These are phyloP conservation scores for Leptopilina boulardi DNA, from an alignment of 1,140 invertebrate species.

Conservation along the genomic window DNA sequence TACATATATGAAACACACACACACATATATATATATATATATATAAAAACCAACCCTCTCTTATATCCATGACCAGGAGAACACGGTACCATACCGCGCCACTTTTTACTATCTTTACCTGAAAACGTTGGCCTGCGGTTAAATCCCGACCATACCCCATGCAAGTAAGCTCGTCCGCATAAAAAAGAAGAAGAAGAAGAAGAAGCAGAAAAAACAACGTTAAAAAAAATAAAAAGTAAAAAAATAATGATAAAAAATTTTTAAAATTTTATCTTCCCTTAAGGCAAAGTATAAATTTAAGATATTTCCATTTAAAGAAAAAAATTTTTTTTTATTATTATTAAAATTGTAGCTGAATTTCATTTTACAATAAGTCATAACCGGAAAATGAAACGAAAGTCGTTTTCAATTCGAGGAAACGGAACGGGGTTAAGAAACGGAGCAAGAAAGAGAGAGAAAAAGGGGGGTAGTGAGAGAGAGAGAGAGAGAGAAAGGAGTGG, in stretches of 20 bases:
- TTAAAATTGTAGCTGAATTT: no score
- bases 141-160: conserved; percentile 25
- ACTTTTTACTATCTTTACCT: conserved; percentile 65
- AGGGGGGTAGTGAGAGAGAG: no score
- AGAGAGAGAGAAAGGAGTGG: no score
- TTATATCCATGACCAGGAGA: conserved; percentile 50
- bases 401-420: conserved; percentile 4
- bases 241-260: no score
- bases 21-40: no score
- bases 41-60: conserved; percentile 42
- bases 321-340: no score
- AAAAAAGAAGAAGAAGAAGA: not conserved
- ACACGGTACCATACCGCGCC: conserved; percentile 68
- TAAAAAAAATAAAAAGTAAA: not conserved
- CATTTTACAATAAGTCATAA: not conserved
- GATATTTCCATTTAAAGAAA: no score
- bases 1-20: no score
- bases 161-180: not conserved
- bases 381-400: not conserved
- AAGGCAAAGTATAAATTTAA: no score
- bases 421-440: conserved; percentile 3
- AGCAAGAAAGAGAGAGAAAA: no score
- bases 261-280: no score
- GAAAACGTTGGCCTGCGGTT: conserved; percentile 63
- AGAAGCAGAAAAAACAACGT: not conserved